phyloP scores from a whole-genome alignment of 2,113 vertebrate genomes.

The Chamaea fasciata region DNA sequence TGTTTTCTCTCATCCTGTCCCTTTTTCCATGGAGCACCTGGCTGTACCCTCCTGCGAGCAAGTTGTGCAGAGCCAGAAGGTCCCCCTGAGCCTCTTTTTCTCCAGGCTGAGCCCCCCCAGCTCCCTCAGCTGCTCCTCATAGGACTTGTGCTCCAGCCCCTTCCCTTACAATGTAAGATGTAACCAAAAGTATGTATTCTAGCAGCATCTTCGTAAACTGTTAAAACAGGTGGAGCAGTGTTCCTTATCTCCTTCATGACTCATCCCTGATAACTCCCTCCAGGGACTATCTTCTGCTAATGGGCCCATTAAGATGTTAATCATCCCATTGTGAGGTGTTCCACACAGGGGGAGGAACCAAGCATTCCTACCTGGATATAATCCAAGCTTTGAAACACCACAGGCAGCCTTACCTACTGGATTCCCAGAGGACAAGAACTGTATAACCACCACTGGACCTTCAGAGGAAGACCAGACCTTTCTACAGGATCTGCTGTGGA shows the following conservation, averaged over 20 bases:
- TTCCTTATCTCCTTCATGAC: background rate
- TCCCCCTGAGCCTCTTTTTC: background rate
- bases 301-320: background rate
- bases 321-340: background rate
- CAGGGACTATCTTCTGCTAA: background rate
- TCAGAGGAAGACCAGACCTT: background rate
- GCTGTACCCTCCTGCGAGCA: background rate
- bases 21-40: background rate
- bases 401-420: rapidly evolving
- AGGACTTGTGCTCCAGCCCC: too few relatives aligned
- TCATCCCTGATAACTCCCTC: background rate
- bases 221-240: background rate
- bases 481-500: background rate
- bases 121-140: background rate
- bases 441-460: background rate
- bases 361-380: background rate
- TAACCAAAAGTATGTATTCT: background rate
- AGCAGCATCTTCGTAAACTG: too few relatives aligned
- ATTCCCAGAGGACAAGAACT: background rate
- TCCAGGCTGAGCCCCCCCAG: background rate
- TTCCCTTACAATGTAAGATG: background rate
- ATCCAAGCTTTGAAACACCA: background rate
- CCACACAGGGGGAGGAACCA: rapidly evolving
- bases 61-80: background rate
- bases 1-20: background rate